Conservation (phyloP, 2,797 vertebrate species). For the Brachyrhaphis roseni region DNA sequence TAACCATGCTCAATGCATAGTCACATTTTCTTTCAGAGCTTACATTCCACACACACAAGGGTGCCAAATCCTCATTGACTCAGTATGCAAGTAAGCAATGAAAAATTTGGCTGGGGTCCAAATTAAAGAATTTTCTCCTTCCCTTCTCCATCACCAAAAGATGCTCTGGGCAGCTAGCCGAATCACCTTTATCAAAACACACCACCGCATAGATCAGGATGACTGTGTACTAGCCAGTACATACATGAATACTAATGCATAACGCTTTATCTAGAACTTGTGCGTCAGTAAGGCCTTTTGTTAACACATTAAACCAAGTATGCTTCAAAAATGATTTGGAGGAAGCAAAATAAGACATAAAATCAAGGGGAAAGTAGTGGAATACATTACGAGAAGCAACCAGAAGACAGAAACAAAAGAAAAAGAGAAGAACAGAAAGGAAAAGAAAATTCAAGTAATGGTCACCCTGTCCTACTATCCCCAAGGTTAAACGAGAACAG, state of each 20-base stretch:
- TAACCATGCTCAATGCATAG: neutral
- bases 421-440: slow-evolving; percentile 17
- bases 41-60: neutral
- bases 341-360: slow-evolving; percentile 7
- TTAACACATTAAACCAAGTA: neutral
- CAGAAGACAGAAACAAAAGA: slow-evolving; percentile 27
- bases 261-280: neutral
- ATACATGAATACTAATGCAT: neutral
- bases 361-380: slow-evolving; percentile 24
- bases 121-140: neutral
- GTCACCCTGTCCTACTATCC: slow-evolving; percentile 53
- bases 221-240: neutral
- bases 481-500: slow-evolving; percentile 81
- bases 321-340: slow-evolving; percentile 13
- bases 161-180: neutral
- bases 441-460: slow-evolving; percentile 46
- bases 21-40: neutral
- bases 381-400: neutral
- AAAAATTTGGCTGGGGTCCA: neutral
- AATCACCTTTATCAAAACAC: slow-evolving; percentile 1
- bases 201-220: neutral
- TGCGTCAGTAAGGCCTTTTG: neutral
- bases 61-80: neutral
- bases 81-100: neutral
- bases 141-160: neutral